Conservation (phyloP, 1,140 invertebrate genomes). For the Lordiphosa collinella region DNA sequence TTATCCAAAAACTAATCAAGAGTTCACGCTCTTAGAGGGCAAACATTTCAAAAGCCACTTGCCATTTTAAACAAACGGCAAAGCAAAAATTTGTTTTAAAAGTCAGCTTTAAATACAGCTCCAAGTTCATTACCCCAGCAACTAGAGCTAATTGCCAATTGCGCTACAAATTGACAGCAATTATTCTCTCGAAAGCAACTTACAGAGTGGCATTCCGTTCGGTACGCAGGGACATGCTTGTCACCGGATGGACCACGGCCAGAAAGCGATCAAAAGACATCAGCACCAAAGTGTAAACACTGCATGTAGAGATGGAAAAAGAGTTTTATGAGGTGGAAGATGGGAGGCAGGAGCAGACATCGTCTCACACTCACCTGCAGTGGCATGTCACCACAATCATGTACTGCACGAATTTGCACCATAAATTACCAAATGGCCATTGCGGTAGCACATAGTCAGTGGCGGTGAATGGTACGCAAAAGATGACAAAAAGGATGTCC, state of each 20-base stretch:
- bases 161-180: too few relatives aligned
- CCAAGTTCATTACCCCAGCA: too few relatives aligned
- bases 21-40: too few relatives aligned
- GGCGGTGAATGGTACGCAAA: constrained; percentile 87
- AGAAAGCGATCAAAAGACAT: constrained; percentile 97
- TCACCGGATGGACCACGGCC: constrained; percentile 96
- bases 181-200: constrained; percentile 29
- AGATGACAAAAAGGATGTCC: constrained; percentile 95
- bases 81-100: too few relatives aligned
- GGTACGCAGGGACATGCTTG: constrained; percentile 92
- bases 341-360: constrained; percentile 80
- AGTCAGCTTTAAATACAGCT: too few relatives aligned
- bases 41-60: too few relatives aligned
- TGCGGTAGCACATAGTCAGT: constrained; percentile 91
- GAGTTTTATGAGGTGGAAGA: constrained; percentile 79
- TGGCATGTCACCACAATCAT: constrained; percentile 90
- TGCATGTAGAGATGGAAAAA: constrained; percentile 13
- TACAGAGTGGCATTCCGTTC: constrained; percentile 88
- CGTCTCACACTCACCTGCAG: constrained; percentile 87
- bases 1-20: too few relatives aligned
- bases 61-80: too few relatives aligned
- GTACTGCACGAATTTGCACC: constrained; percentile 95
- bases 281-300: constrained; percentile 91
- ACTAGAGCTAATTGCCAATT: too few relatives aligned
- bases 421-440: constrained; percentile 95